Percentiles rank a stretch among this genome's conserved stretches.
Evolutionary conservation across 2,888 invertebrate genomes (phyloP).

Genomic region (Drosophila melanocephala): DNA sequence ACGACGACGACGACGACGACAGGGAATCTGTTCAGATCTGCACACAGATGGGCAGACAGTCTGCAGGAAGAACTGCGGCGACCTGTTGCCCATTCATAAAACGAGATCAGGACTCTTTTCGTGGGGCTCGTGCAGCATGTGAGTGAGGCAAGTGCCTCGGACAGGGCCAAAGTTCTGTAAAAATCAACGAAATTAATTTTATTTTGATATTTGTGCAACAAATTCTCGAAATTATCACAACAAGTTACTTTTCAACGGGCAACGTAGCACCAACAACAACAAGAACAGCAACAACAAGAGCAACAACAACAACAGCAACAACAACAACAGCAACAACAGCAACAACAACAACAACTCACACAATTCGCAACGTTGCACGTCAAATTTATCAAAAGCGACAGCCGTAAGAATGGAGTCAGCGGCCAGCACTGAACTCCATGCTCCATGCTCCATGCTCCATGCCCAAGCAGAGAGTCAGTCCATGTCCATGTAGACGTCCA

Average conservation of each 20-base stretch:
- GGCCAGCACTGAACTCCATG: constrained; percentile 10
- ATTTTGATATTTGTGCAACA: constrained; percentile 79
- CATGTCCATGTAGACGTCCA: constrained; percentile 4
- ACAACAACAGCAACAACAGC: not conserved
- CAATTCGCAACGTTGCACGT: constrained; percentile 50
- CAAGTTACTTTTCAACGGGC: constrained; percentile 70
- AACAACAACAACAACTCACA: constrained; percentile 45
- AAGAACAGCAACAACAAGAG: constrained; percentile 25
- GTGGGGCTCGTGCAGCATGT: constrained; percentile 15
- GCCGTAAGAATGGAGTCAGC: constrained; percentile 67
- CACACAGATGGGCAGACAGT: constrained; percentile 34
- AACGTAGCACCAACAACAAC: constrained; percentile 5
- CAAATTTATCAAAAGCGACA: constrained; percentile 78
- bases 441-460: not conserved
- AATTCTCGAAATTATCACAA: constrained; percentile 77
- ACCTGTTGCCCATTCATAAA: constrained; percentile 65
- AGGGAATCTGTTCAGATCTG: constrained; percentile 45
- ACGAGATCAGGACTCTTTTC: constrained; percentile 42
- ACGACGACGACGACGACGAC: constrained; percentile 24
- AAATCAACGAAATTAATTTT: constrained; percentile 75
- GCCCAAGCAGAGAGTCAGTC: not conserved
- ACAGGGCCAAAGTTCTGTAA: constrained; percentile 27
- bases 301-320: constrained; percentile 35
- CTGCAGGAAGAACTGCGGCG: constrained; percentile 22
- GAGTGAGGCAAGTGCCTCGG: constrained; percentile 41